Evolutionary conservation across 2,113 vertebrate genomes (phyloP).

Genomic region (Thalassoma bifasciatum): DNA sequence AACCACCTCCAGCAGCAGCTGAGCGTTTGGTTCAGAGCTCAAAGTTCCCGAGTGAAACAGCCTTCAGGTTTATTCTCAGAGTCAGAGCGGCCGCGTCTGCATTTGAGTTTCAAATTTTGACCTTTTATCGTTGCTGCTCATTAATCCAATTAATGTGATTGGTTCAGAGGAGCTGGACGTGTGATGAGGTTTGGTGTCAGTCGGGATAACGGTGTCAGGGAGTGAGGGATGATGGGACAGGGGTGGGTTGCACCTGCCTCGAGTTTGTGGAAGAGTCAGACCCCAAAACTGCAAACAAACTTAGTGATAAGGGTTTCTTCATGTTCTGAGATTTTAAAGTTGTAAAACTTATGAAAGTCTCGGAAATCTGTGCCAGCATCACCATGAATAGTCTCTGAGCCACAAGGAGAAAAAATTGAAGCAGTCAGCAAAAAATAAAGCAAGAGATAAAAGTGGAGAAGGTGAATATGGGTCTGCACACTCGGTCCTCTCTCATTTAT

Average conservation of each 20-base stretch:
- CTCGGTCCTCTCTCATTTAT: too few relatives aligned
- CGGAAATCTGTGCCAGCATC: too few relatives aligned
- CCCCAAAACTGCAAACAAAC: too few relatives aligned
- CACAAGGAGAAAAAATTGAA: not conserved
- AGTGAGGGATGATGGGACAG: not conserved
- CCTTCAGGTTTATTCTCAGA: constrained; percentile 14
- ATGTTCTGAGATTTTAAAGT: not conserved
- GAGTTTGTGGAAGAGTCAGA: too few relatives aligned
- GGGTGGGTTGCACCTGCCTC: too few relatives aligned
- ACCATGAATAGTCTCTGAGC: too few relatives aligned
- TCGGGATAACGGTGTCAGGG: constrained; percentile 4
- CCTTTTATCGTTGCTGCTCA: constrained; percentile 40
- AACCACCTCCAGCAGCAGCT: not conserved
- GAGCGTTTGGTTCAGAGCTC: too few relatives aligned
- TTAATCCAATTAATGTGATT: constrained; percentile 44
- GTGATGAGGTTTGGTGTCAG: not conserved
- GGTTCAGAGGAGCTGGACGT: constrained; percentile 8
- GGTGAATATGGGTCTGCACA: too few relatives aligned
- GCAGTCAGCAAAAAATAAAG: too few relatives aligned
- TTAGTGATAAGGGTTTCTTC: too few relatives aligned
- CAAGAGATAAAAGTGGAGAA: too few relatives aligned
- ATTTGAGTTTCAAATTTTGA: constrained; percentile 46
- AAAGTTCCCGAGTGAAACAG: too few relatives aligned
- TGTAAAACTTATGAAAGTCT: not conserved
- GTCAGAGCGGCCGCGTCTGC: not conserved